Evolutionary conservation across 1,140 invertebrate genomes (phyloP), one percentile per base, ranked within the genome.

Genomic region (Centruroides vittatus): DNA sequence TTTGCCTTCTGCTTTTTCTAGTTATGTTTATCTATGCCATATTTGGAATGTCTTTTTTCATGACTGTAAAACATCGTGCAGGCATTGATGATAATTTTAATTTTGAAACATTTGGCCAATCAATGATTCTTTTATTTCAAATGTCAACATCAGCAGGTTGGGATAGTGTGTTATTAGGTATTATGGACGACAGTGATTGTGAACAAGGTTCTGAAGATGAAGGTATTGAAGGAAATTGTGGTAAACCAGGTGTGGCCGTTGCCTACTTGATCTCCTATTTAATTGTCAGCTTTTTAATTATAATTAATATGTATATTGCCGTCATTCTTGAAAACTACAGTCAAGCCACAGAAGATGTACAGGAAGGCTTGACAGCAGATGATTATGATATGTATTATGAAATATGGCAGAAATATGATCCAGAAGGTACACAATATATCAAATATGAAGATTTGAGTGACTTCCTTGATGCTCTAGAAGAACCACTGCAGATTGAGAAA

Each of bases 311-410:
- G 94, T 97, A 97, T 82, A 98, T 97, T 76, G 93, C 93, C 70
- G 93, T 97, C 73, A 98, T 98, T 75, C 83, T 98, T 75, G 94
- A 98, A 77, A 98, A 98, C 76, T 98, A 98, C 77, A 95, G 90
- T 54, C 88, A 92, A 78, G 94, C 94, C 47, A 97, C 93, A 51
- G 94, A 98, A 78, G 95, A 98, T 75, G 95, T 98, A 52, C 93
- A 98, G 73, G 93, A 98, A 76, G 93, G 94, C 69, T 80, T 98
- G 52, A 98, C 94, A 46, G 93, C 96, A 73, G 94, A 98, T 75
- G 94, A 98, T 74, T 98, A 98, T 78, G 95, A 98, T 73, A 96
- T 98, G 92, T 98, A 96, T 77, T 98, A 98, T 73, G 94, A 98
- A 77, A 95, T 97, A 67, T 98, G 95, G 95, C 93, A 97, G 73